Evolutionary conservation across 2,888 invertebrate species (phyloP).

Genomic region (Eumerus sabulonum): DNA sequence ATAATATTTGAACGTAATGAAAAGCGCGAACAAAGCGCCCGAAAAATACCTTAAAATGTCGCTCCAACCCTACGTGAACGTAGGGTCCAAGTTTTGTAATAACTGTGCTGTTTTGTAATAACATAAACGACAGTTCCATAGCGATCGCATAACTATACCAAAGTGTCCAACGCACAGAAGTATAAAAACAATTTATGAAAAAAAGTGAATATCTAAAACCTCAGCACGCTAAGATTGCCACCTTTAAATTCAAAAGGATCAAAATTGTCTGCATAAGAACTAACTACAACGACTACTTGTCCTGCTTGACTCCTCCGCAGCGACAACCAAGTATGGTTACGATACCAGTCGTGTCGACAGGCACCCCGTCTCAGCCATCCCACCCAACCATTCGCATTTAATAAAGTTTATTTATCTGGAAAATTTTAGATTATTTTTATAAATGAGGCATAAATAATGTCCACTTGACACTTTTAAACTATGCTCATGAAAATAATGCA

Average conservation of each 20-base stretch:
- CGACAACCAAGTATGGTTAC: constrained; percentile 7
- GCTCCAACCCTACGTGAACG: too few relatives aligned
- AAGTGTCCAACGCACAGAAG: too few relatives aligned
- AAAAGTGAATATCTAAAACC: constrained; percentile 41
- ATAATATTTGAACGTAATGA: too few relatives aligned
- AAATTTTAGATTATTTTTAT: constrained; percentile 69
- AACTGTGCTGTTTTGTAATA: too few relatives aligned
- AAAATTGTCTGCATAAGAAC: constrained; percentile 68
- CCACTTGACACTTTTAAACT: constrained; percentile 66
- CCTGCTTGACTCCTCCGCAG: neutral
- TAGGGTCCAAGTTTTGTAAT: too few relatives aligned
- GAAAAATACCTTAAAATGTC: too few relatives aligned
- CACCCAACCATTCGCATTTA: constrained; percentile 49
- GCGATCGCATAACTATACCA: too few relatives aligned
- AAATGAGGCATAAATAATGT: constrained; percentile 68
- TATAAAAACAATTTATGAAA: constrained; percentile 29
- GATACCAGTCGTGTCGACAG: constrained; percentile 3
- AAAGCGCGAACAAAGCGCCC: too few relatives aligned
- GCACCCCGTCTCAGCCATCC: constrained; percentile 37
- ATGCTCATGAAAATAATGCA: constrained; percentile 7
- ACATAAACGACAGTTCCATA: too few relatives aligned
- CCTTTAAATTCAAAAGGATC: constrained; percentile 68
- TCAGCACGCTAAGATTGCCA: constrained; percentile 62
- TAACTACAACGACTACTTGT: constrained; percentile 43
- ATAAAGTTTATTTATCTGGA: constrained; percentile 69